Conservation (phyloP, 2,797 vertebrate genomes). For the Tragopan temminckii region DNA sequence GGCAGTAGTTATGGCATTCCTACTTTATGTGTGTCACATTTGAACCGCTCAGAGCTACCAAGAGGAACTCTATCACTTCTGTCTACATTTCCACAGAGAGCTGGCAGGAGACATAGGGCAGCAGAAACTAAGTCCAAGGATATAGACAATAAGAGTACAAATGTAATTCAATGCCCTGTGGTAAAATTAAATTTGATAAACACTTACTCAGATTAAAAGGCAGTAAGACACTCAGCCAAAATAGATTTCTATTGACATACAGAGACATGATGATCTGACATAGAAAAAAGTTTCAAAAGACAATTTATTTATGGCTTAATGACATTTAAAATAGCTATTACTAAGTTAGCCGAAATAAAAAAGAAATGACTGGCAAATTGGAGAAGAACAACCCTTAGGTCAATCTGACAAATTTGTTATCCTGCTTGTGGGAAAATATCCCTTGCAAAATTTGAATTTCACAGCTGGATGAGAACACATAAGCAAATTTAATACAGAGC, state of each 20-base stretch:
- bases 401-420: constrained; percentile 43
- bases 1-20: background rate
- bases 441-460: constrained; percentile 38
- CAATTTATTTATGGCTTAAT: constrained; percentile 14
- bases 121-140: background rate
- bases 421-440: constrained; percentile 24
- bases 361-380: constrained; percentile 48
- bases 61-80: background rate
- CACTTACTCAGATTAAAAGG: background rate
- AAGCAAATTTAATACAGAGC: constrained; percentile 45
- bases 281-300: background rate
- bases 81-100: background rate
- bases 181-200: background rate
- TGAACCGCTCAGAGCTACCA: background rate
- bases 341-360: constrained; percentile 46
- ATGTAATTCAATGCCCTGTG: background rate
- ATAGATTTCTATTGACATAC: background rate
- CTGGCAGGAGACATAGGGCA: background rate
- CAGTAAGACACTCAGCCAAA: background rate
- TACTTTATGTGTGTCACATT: background rate
- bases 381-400: constrained; percentile 43
- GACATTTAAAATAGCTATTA: constrained; percentile 29
- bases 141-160: background rate
- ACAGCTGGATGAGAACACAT: constrained; percentile 50
- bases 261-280: background rate